Conservation (phyloP, 2,797 vertebrate genomes). For the Scleropages formosus region DNA sequence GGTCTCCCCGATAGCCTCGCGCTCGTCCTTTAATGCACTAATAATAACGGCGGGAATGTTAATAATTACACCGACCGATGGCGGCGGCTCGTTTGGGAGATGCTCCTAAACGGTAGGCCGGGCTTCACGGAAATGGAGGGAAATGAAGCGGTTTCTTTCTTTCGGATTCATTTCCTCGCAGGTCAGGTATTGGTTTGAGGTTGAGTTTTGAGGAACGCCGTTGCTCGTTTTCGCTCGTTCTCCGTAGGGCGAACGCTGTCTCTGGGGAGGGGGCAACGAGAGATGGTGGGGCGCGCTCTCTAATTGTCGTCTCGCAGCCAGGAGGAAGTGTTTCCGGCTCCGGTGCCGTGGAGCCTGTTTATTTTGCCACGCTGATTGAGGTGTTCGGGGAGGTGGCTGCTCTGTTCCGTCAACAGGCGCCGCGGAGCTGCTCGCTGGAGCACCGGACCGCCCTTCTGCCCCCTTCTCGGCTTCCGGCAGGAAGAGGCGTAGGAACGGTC, state of each 20-base stretch:
- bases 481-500: conserved; percentile 54
- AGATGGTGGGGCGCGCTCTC: no score
- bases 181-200: no score
- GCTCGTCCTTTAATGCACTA: no score
- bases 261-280: no score
- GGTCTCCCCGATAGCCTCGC: not conserved
- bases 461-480: conserved; percentile 50
- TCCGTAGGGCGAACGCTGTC: no score
- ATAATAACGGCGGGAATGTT: conserved; percentile 28
- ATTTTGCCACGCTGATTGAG: conserved; percentile 1
- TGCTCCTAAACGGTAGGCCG: conserved; percentile 18
- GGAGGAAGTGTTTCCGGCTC: conserved; percentile 22
- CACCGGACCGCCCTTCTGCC: conserved; percentile 20
- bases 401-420: not conserved
- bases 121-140: not conserved
- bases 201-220: no score
- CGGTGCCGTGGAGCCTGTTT: not conserved
- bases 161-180: not conserved
- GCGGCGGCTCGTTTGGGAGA: conserved; percentile 49
- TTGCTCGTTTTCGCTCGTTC: no score
- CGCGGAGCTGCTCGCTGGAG: not conserved
- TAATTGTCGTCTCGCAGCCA: conserved; percentile 10
- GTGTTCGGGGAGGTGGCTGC: not conserved
- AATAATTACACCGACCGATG: conserved; percentile 59
- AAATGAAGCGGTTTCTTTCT: not conserved